Conservation (phyloP, 2,113 vertebrate genomes). For the Lucifuga dentata region DNA sequence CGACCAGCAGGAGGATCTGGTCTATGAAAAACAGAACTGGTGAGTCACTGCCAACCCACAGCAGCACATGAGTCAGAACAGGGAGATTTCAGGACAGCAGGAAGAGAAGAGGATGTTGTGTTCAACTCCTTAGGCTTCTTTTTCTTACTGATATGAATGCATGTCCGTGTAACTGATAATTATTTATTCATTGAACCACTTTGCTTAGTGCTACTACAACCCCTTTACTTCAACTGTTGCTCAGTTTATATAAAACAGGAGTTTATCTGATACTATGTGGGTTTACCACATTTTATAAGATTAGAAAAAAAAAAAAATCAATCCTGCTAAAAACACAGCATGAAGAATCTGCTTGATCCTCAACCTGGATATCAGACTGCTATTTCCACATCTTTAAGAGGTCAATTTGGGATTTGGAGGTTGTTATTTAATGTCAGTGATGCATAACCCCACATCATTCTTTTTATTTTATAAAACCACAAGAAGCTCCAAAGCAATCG, state of each 20-base stretch:
- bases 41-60: conserved; percentile 68
- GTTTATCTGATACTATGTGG: neutral
- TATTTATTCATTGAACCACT: neutral
- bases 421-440: neutral
- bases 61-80: conserved; percentile 40
- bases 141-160: neutral
- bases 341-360: too few relatives aligned
- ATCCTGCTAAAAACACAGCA: too few relatives aligned
- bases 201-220: too few relatives aligned
- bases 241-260: too few relatives aligned
- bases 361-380: too few relatives aligned
- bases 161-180: neutral
- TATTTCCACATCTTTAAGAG: too few relatives aligned
- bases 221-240: too few relatives aligned
- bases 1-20: conserved; percentile 55
- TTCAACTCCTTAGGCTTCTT: neutral
- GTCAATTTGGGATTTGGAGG: too few relatives aligned
- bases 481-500: conserved; percentile 4
- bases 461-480: conserved; percentile 1
- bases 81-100: conserved; percentile 8
- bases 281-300: neutral
- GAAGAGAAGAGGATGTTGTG: neutral
- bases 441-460: conserved; percentile 25
- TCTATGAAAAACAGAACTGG: conserved; percentile 49
- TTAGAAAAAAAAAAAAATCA: too few relatives aligned